phyloP scores from a whole-genome alignment of 2,888 invertebrate genomes.

The Drosophila mettleri region DNA sequence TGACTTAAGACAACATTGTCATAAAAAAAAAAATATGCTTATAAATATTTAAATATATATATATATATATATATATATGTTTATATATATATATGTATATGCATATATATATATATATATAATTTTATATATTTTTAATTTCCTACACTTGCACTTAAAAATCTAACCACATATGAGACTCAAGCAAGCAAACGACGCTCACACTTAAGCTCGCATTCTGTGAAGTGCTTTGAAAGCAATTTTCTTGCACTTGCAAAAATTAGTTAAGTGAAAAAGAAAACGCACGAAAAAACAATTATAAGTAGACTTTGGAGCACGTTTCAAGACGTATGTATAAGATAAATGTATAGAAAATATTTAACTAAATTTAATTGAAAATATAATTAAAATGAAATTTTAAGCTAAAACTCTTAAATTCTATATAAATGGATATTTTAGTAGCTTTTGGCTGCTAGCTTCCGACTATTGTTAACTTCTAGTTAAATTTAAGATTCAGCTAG shows the following conservation, averaged over 20 bases:
- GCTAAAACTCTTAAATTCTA: no score
- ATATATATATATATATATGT: neutral
- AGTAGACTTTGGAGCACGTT: neutral
- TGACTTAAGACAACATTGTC: constrained; percentile 6
- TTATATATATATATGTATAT: neutral
- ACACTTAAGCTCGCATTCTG: constrained; percentile 3
- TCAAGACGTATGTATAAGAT: no score
- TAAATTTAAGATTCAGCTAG: no score
- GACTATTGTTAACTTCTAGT: no score
- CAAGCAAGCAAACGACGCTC: neutral
- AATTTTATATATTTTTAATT: neutral
- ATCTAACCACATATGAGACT: neutral
- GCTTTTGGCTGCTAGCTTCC: no score
- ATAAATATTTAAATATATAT: neutral
- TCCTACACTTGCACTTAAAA: neutral
- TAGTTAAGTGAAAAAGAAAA: neutral
- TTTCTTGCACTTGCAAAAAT: constrained; percentile 14
- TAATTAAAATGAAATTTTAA: no score
- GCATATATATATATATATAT: neutral
- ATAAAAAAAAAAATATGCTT: no score
- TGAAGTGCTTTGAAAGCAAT: constrained; percentile 11
- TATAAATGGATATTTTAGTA: no score
- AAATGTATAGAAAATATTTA: neutral
- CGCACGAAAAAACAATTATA: neutral
- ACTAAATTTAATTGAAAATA: no score